A percentile compares a stretch with the other conserved stretches of the same genome.
These are phyloP conservation scores for Eolophus roseicapilla DNA, from an alignment of 2,113 vertebrate genomes.

Conservation along the genomic window DNA sequence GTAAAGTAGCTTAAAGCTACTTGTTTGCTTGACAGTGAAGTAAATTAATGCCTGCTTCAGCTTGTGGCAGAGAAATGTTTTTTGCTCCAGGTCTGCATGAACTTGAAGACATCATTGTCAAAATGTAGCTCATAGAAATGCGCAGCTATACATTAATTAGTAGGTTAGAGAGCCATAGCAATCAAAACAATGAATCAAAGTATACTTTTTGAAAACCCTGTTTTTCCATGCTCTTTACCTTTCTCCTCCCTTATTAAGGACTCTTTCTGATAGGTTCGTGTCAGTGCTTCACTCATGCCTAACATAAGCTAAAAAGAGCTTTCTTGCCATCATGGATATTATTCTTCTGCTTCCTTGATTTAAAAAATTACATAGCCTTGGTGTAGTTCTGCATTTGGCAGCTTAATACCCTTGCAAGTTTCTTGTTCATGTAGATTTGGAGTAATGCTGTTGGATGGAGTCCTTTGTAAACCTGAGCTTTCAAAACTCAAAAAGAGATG, in stretches of 20 bases:
- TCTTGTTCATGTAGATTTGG: background rate
- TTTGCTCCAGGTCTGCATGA: background rate
- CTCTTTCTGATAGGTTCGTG: background rate
- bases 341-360: background rate
- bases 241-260: background rate
- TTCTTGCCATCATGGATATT: background rate
- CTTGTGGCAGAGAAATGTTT: background rate
- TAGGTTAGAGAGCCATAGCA: background rate
- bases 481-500: background rate
- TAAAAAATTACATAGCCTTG: background rate
- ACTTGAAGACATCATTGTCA: background rate
- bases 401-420: background rate
- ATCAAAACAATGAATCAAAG: background rate
- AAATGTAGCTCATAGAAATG: background rate
- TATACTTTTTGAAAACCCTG: background rate
- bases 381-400: background rate
- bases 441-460: background rate
- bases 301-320: background rate
- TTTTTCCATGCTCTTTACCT: background rate
- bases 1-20: background rate
- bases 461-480: background rate
- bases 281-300: background rate
- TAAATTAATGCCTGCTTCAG: background rate
- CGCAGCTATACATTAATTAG: background rate
- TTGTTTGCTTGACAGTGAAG: slow-evolving; percentile 11